A percentile compares a stretch with the other conserved stretches of the same genome.
These are phyloP conservation scores for Linnaemya tessellans DNA, from an alignment of 2,888 invertebrate genomes.

Conservation along the genomic window DNA sequence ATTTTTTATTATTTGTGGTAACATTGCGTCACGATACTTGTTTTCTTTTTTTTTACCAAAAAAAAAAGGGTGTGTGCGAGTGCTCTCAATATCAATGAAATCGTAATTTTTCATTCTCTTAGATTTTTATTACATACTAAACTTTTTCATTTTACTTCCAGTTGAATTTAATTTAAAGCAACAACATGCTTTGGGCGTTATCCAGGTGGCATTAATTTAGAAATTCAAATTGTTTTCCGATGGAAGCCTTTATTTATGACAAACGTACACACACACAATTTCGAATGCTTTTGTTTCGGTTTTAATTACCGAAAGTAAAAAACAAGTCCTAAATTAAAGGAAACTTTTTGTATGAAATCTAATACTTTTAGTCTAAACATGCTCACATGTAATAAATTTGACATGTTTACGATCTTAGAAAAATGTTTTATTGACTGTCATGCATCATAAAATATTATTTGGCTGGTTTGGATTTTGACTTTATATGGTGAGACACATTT, in stretches of 20 bases:
- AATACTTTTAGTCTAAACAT: conserved; percentile 34
- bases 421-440: conserved; percentile 70
- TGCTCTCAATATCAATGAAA: conserved; percentile 57
- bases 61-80: conserved; percentile 51
- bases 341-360: conserved; percentile 29
- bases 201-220: conserved; percentile 67
- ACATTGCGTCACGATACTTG: background rate
- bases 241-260: conserved; percentile 55
- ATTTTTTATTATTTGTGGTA: background rate
- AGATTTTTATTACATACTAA: conserved; percentile 55
- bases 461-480: background rate
- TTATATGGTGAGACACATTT: conserved; percentile 1
- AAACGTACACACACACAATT: conserved; percentile 32
- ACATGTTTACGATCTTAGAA: conserved; percentile 69
- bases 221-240: conserved; percentile 48
- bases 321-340: conserved; percentile 14
- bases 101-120: conserved; percentile 35
- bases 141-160: conserved; percentile 64
- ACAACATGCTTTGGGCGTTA: conserved; percentile 67
- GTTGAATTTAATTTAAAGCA: conserved; percentile 44
- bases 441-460: conserved; percentile 62
- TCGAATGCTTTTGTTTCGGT: conserved; percentile 44
- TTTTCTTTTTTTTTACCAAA: conserved; percentile 1
- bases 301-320: conserved; percentile 59
- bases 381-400: conserved; percentile 46